phyloP scores from a whole-genome alignment of 2,888 invertebrate species.

The Carabus problematicus region DNA sequence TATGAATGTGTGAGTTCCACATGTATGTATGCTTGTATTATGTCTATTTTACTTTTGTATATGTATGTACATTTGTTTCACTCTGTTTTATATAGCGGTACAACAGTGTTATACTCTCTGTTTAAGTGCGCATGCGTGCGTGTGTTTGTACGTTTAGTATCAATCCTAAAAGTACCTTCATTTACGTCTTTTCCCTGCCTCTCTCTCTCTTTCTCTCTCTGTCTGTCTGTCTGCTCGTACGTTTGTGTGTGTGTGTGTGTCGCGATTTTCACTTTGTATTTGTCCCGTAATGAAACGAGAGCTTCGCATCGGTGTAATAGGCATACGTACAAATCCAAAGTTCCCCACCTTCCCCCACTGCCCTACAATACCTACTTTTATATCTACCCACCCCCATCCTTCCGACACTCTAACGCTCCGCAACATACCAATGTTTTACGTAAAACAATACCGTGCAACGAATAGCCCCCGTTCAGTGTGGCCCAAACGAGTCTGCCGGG shows the following conservation, averaged over 20 bases:
- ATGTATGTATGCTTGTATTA: no score
- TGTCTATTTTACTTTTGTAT: no score
- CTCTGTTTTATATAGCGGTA: no score
- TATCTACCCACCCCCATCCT: background rate
- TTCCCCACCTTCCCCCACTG: background rate
- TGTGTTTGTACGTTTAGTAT: background rate
- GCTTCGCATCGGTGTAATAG: constrained; percentile 18
- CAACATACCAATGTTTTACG: constrained; percentile 41
- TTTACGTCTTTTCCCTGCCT: no score
- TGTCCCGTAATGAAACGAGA: constrained; percentile 36
- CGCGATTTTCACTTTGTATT: constrained; percentile 41
- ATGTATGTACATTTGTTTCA: no score
- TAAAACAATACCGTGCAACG: constrained; percentile 54
- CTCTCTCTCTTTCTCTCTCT: no score
- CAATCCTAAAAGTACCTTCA: no score
- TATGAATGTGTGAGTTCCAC: no score
- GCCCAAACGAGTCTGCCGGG: constrained; percentile 55
- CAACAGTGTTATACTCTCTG: background rate
- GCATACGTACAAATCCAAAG: constrained; percentile 22
- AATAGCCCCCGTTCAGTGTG: constrained; percentile 48
- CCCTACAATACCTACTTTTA: no score
- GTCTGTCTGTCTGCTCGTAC: no score
- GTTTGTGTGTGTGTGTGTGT: constrained; percentile 13
- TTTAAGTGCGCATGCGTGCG: background rate
- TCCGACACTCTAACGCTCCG: background rate